Base-by-base conservation (phyloP, 2,888 invertebrate genomes). In the Brenthis ino region DNA sequence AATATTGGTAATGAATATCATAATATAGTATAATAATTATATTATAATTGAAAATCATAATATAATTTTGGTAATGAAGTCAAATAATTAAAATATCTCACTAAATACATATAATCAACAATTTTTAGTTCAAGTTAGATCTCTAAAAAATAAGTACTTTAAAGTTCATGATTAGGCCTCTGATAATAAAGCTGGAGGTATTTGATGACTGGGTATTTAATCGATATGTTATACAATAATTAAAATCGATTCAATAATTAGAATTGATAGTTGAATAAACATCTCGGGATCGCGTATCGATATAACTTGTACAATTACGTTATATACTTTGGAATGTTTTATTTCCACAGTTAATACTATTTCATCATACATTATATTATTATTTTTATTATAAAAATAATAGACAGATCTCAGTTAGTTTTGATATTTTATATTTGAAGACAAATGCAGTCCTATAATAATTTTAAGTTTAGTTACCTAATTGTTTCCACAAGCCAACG, bases 261-360 rank as follows among this genome's bases (percentile, higher is more conserved):
- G 1, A 20, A 58, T 14, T 20, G 4, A 58, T n/a, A 11, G 50
- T 50, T 48, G 60, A 60, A 16, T 60, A 50, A 12, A 50, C 28
- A 16, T n/a, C 58, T 51, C 61, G 53, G 14, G 16, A n/a, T 13
- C 61, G 20, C 14, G 16, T 33, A 37, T 53, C 63, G 16, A 53
- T 53, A 43, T 0, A 53, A 37, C 20, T 53, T 43, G 6, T 63
- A 43, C 43, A 63, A 43, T 20, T 63, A 53, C 33, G 20, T 53
- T 53, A 6, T 54, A 63, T 63, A 63, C 63, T 63, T 63, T 63
- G 63, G 63, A 63, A 54, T 63, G 53, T 53, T 61, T 16, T 50
- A 61, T 33, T n/a, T 33, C 12, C 50, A 48, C 14, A 24, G 51
- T 37, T 43, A 63, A 53, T 50, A 50, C 60, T 60, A 50, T 60